Evolutionary conservation across 2,113 vertebrate genomes (phyloP), one percentile per base, ranked within the genome.

Genomic region (Nothoprocta pentlandii): DNA sequence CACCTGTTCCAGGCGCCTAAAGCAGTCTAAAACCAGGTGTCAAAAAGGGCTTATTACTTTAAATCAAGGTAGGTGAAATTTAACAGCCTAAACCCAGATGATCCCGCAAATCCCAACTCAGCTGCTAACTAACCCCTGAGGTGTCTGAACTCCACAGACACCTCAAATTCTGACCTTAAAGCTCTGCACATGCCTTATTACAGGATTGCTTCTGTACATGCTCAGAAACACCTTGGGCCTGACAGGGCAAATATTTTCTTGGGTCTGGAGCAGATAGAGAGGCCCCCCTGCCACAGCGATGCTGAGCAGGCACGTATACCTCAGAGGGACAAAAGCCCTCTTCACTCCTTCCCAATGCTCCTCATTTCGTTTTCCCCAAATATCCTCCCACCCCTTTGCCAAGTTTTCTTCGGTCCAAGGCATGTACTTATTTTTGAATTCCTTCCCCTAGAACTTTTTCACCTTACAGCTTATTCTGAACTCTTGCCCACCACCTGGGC

Each of bases 11-110:
- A 79, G 47, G 1, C 59, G 12, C 25, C 58, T 67, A 19, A 19
- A 28, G 41, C 41, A 67, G 28, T 67, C 42, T 58, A 58, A 32
- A 58, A 71, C 9, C 44, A 85, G 12, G 42, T 90, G 20, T n/a
- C 0, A 0, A 73, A 78, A 80, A 80, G 14, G n/a, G 36, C 5
- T 10, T 15, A 47, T 3, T 3, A 30, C 7, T 12, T 80, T 30
- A 53, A 12, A 42, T 39, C 20, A 70, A 59, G 20, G 28, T 26
- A 80, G 39, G 26, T 71, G 76, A 82, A 85, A 90, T 8, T 32
- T 9, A 69, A 73, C n/a, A 82, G 32, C 16, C 54, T 77, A 85
- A 85, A 58, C 25, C 14, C 25, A 69, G 80, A 32, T 30, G 39
- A 92, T 21, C 20, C 22, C 49, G 68, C 83, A 85, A 69, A 89